These are phyloP conservation scores for Drosophila littoralis DNA, from an alignment of 1,140 invertebrate species.

Conservation along the genomic window DNA sequence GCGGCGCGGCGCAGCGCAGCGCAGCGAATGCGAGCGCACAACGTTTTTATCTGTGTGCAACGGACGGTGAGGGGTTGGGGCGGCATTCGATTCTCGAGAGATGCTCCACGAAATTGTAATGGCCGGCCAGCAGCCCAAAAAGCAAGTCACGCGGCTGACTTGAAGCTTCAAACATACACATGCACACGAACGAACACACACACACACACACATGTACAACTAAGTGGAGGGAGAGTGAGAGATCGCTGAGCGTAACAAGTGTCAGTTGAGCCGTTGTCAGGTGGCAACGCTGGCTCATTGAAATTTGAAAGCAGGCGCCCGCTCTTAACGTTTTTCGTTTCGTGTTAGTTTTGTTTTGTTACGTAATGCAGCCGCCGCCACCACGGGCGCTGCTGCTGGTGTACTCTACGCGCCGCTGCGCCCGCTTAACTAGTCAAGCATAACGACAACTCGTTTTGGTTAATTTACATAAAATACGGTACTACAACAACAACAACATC, in stretches of 20 bases:
- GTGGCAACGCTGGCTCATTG: constrained; percentile 62
- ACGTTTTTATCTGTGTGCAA: constrained; percentile 45
- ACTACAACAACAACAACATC: constrained; percentile 38
- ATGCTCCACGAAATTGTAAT: constrained; percentile 50
- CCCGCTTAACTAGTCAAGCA: constrained; percentile 74
- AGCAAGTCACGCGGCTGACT: constrained; percentile 55
- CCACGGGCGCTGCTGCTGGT: constrained; percentile 15
- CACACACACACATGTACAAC: background rate
- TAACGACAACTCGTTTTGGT: constrained; percentile 66
- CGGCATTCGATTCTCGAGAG: constrained; percentile 33
- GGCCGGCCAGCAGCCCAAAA: constrained; percentile 52
- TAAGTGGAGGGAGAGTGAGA: constrained; percentile 16
- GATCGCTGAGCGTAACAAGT: constrained; percentile 62
- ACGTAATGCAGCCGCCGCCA: constrained; percentile 52
- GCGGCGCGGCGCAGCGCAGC: constrained; percentile 27
- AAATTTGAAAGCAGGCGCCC: constrained; percentile 59
- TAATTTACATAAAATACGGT: constrained; percentile 77
- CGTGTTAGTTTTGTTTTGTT: constrained; percentile 54
- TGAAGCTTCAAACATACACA: constrained; percentile 23
- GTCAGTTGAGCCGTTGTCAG: constrained; percentile 33
- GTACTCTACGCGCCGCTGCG: constrained; percentile 53
- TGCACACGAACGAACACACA: background rate
- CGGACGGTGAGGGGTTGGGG: background rate
- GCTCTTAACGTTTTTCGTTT: constrained; percentile 43
- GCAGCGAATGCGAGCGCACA: constrained; percentile 43